Conservation (phyloP, 2,888 invertebrate genomes). For the Synanthedon andrenaeformis region DNA sequence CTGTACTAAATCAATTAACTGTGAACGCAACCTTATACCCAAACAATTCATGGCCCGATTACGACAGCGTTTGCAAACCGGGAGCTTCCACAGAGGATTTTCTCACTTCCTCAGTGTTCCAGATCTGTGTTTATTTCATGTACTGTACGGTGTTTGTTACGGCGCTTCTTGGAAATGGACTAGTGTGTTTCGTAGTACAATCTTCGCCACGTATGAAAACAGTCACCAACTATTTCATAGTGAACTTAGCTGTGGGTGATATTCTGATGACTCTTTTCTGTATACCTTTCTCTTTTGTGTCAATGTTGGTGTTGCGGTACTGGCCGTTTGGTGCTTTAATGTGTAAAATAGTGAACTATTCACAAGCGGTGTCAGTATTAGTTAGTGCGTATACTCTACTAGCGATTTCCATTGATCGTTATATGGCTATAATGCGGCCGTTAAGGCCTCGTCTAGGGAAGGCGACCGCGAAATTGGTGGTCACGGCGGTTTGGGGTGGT, state of each 20-base stretch:
- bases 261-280: conserved; percentile 91
- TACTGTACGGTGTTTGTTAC: conserved; percentile 79
- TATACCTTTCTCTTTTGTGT: conserved; percentile 90
- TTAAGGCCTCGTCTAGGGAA: conserved; percentile 84
- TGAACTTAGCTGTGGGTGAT: conserved; percentile 90
- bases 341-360: conserved; percentile 86
- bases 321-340: conserved; percentile 90
- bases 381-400: conserved; percentile 92
- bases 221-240: conserved; percentile 92
- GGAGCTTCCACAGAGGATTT: conserved; percentile 28
- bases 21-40: conserved; percentile 15
- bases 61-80: conserved; percentile 26
- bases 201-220: conserved; percentile 89
- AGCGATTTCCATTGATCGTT: conserved; percentile 91
- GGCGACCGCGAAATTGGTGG: conserved; percentile 74
- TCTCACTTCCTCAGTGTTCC: conserved; percentile 66
- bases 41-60: conserved; percentile 34
- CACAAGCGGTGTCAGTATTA: conserved; percentile 83
- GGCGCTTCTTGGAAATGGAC: conserved; percentile 79
- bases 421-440: conserved; percentile 91
- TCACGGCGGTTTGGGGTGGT: conserved; percentile 79
- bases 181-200: conserved; percentile 89
- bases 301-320: conserved; percentile 81
- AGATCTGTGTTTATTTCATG: conserved; percentile 75
- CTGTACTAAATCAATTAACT: conserved; percentile 8